Percentiles rank a stretch among this genome's conserved stretches.
phyloP scores from a whole-genome alignment of 2,113 vertebrate species.

The Rhineura floridana region DNA sequence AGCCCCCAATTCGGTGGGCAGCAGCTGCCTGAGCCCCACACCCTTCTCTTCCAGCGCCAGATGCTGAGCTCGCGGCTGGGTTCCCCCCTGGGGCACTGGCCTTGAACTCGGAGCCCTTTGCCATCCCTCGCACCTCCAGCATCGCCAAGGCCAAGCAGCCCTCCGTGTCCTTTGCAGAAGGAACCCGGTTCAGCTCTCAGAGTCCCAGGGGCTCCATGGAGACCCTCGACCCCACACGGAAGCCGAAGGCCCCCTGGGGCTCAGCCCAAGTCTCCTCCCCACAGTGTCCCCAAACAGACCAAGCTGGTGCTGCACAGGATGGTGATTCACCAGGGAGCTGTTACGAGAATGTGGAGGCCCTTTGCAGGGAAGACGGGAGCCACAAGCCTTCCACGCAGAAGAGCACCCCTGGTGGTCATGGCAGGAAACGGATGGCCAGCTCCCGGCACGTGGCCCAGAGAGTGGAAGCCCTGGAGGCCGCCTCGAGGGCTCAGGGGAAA shows the following conservation, averaged over 20 bases:
- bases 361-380: conserved; percentile 35
- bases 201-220: conserved; percentile 78
- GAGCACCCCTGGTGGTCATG: conserved; percentile 54
- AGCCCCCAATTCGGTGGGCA: accelerated
- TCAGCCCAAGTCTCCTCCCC: conserved; percentile 72
- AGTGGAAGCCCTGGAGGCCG: conserved; percentile 68
- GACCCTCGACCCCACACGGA: conserved; percentile 68
- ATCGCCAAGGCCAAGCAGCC: conserved; percentile 92
- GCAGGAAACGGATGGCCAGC: conserved; percentile 69
- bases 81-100: conserved; percentile 76
- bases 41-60: conserved; percentile 62
- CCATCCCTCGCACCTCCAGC: conserved; percentile 96
- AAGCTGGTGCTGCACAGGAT: conserved; percentile 44
- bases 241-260: conserved; percentile 81
- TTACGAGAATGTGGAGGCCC: conserved; percentile 56
- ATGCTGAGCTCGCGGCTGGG: conserved; percentile 80
- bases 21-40: background rate
- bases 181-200: conserved; percentile 88
- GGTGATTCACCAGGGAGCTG: background rate
- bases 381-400: conserved; percentile 42
- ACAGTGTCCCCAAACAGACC: conserved; percentile 56
- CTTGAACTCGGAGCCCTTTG: conserved; percentile 83
- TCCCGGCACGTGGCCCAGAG: conserved; percentile 75
- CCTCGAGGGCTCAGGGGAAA: conserved; percentile 34
- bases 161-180: conserved; percentile 95